Evolutionary conservation across 2,888 invertebrate species (phyloP).

Genomic region (Tachystola acroxantha): DNA sequence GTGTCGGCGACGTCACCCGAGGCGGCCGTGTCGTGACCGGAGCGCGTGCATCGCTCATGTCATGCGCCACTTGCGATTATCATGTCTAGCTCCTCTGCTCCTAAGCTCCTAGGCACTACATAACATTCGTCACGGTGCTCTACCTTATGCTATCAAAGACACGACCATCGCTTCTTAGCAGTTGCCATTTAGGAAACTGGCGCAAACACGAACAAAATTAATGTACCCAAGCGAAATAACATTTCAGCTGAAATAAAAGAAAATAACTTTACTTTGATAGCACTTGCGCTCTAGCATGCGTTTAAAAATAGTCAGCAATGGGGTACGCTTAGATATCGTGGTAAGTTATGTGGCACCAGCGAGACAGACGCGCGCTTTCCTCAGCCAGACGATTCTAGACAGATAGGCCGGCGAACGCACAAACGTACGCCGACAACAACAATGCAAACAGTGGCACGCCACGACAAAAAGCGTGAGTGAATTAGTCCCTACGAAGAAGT

Average conservation of each 20-base stretch:
- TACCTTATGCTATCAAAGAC: constrained; percentile 21
- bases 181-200: neutral
- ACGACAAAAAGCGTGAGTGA: constrained; percentile 16
- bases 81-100: constrained; percentile 32
- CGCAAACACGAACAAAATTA: too few species aligned
- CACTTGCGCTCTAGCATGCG: neutral
- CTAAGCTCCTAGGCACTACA: constrained; percentile 29
- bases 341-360: neutral
- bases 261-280: too few species aligned
- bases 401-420: constrained; percentile 3
- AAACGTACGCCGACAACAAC: constrained; percentile 13
- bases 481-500: constrained; percentile 16
- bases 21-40: constrained; percentile 53
- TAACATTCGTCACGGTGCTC: constrained; percentile 34
- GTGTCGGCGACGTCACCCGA: constrained; percentile 45
- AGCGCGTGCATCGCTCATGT: constrained; percentile 62
- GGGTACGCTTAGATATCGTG: neutral
- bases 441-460: constrained; percentile 18
- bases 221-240: too few species aligned
- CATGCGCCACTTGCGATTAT: constrained; percentile 71
- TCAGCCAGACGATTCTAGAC: neutral
- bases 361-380: neutral
- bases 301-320: neutral
- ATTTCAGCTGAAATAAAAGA: too few species aligned
- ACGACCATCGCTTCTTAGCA: constrained; percentile 3